These are phyloP conservation scores for Pristionchus maxplancki DNA, from an alignment of 2,888 invertebrate genomes.

Conservation along the genomic window DNA sequence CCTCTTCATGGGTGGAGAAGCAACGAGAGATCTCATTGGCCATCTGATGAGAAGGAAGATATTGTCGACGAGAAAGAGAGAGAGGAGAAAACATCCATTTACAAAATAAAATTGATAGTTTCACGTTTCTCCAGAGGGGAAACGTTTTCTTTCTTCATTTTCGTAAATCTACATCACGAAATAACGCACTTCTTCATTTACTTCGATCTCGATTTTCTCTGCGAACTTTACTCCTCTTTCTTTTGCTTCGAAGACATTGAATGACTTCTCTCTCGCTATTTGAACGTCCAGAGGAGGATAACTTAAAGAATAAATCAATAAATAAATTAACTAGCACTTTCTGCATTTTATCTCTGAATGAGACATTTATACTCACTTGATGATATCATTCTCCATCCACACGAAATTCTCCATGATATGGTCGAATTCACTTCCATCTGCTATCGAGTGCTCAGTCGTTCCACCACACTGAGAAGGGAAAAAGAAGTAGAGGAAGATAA, in stretches of 20 bases:
- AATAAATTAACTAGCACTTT: background rate
- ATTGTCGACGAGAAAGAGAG: no score
- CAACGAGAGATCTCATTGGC: conserved; percentile 59
- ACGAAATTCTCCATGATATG: conserved; percentile 73
- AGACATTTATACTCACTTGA: conserved; percentile 52
- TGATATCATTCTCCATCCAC: conserved; percentile 63
- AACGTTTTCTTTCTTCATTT: no score
- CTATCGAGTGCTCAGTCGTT: conserved; percentile 71
- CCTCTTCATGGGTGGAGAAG: conserved; percentile 53
- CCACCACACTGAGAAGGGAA: conserved; percentile 64
- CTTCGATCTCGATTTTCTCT: conserved; percentile 62
- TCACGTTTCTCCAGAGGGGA: no score
- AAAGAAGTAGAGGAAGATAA: no score
- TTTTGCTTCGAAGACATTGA: conserved; percentile 52
- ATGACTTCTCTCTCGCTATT: conserved; percentile 53
- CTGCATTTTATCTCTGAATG: background rate
- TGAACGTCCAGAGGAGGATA: conserved; percentile 62
- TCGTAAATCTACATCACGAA: no score
- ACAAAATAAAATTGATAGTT: no score
- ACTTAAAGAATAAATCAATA: background rate
- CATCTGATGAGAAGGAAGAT: conserved; percentile 60
- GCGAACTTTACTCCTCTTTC: conserved; percentile 59
- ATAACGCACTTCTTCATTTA: conserved; percentile 58
- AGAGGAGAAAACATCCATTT: no score
- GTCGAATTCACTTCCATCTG: conserved; percentile 74